Conservation (phyloP, 2,888 invertebrate genomes). For the Octonoba sinensis region DNA sequence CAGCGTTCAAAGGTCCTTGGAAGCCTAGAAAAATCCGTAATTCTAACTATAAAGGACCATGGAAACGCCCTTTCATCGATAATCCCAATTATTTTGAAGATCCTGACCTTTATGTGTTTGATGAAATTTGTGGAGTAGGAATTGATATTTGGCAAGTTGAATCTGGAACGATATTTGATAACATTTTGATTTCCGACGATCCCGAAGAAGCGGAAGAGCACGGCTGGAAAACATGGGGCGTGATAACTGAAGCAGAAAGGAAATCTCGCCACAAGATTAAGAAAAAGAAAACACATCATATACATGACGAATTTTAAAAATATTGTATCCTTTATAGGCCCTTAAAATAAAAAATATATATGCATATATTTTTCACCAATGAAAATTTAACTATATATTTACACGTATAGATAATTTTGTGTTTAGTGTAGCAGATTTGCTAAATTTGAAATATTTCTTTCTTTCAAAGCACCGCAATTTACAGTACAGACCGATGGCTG, state of each 20-base stretch:
- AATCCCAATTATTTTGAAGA: constrained; percentile 96
- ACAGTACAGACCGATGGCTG: too few species aligned
- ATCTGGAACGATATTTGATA: constrained; percentile 18
- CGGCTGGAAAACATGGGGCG: constrained; percentile 8
- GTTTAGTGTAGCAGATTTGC: too few species aligned
- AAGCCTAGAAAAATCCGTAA: constrained; percentile 98
- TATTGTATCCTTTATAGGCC: too few species aligned
- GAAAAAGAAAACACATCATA: background rate
- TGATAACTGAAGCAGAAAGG: background rate
- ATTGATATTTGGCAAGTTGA: constrained; percentile 85
- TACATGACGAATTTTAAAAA: constrained; percentile 2
- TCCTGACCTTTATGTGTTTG: constrained; percentile 85
- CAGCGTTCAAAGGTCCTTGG: constrained; percentile 99
- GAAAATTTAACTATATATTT: too few species aligned
- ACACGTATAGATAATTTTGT: too few species aligned
- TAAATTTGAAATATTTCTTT: too few species aligned
- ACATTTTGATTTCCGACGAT: constrained; percentile 18
- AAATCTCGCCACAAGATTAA: background rate
- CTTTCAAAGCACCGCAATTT: too few species aligned
- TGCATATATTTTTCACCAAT: too few species aligned
- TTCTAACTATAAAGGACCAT: constrained; percentile 94
- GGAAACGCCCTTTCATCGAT: constrained; percentile 98
- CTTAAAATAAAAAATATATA: too few species aligned
- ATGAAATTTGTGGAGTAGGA: constrained; percentile 91
- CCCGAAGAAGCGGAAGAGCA: constrained; percentile 7